Evolutionary conservation across 1,140 invertebrate genomes (phyloP).

Genomic region (Eriosoma lanigerum): DNA sequence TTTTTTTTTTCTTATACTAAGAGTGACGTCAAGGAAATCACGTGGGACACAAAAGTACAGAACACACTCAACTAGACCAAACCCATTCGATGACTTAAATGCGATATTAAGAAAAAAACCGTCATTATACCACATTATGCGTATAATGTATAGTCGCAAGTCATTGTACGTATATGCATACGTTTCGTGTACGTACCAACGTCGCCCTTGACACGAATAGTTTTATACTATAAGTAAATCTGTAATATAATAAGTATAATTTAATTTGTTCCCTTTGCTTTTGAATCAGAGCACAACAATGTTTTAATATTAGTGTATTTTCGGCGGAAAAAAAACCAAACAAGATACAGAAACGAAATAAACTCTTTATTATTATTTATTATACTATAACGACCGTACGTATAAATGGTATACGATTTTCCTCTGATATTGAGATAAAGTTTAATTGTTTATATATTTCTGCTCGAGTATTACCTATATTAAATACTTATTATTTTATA

Average conservation of each 20-base stretch:
- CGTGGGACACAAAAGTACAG: constrained; percentile 21
- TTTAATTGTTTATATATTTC: not conserved
- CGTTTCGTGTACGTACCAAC: not conserved
- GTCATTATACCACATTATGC: not conserved
- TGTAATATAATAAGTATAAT: not conserved
- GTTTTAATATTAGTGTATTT: too few species aligned
- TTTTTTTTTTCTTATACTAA: too few species aligned
- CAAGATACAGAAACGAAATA: too few species aligned
- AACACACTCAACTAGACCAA: constrained; percentile 27
- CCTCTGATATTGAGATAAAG: not conserved
- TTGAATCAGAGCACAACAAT: not conserved
- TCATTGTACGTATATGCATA: constrained; percentile 25
- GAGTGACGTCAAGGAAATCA: constrained; percentile 40
- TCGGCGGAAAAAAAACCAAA: too few species aligned
- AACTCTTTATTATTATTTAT: too few species aligned
- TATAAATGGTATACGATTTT: not conserved
- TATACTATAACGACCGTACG: too few species aligned
- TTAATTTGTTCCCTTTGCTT: not conserved
- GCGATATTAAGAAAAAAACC: not conserved
- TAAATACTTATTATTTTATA: not conserved
- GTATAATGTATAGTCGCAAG: constrained; percentile 16
- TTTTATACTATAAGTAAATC: not conserved
- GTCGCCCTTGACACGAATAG: constrained; percentile 45
- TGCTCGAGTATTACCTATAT: too few species aligned
- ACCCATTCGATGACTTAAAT: not conserved